These are phyloP conservation scores for Tricholaema leucomelas DNA, from an alignment of 2,113 vertebrate species.

Conservation along the genomic window DNA sequence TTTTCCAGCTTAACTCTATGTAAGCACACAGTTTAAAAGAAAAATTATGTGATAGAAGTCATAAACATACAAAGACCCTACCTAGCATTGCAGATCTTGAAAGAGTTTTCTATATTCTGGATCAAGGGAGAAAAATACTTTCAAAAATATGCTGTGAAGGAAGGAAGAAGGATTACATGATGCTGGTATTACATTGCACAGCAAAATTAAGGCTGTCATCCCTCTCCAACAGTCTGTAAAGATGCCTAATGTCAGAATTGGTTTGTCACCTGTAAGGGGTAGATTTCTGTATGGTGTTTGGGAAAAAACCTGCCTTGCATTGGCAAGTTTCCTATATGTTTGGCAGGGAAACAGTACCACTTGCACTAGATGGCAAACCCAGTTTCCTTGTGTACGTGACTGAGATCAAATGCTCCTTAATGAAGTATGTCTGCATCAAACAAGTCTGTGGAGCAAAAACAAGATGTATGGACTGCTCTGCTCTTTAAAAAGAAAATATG, in stretches of 20 bases:
- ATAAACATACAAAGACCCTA: slow-evolving; percentile 31
- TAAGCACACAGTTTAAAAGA: slow-evolving; percentile 53
- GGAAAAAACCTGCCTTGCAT: neutral
- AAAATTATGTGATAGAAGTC: slow-evolving; percentile 53
- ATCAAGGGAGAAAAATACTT: slow-evolving; percentile 36
- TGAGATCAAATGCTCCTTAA: neutral
- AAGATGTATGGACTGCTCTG: fast-evolving
- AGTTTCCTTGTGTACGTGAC: neutral
- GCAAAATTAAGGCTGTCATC: neutral
- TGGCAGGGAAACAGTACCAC: neutral
- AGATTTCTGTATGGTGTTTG: neutral
- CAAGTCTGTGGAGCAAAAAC: neutral
- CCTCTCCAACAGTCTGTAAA: neutral
- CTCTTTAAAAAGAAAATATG: neutral
- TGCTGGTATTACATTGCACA: slow-evolving; percentile 7
- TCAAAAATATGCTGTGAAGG: slow-evolving; percentile 12
- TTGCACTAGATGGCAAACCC: neutral
- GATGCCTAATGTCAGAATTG: fast-evolving
- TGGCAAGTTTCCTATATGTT: neutral
- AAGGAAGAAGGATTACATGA: slow-evolving; percentile 20
- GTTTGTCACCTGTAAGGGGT: neutral
- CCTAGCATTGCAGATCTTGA: neutral
- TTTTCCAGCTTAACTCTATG: slow-evolving; percentile 39
- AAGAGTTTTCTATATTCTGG: slow-evolving; percentile 18
- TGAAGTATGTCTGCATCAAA: neutral